Conservation (phyloP, 2,888 invertebrate genomes). For the Lucinisca nassula region DNA sequence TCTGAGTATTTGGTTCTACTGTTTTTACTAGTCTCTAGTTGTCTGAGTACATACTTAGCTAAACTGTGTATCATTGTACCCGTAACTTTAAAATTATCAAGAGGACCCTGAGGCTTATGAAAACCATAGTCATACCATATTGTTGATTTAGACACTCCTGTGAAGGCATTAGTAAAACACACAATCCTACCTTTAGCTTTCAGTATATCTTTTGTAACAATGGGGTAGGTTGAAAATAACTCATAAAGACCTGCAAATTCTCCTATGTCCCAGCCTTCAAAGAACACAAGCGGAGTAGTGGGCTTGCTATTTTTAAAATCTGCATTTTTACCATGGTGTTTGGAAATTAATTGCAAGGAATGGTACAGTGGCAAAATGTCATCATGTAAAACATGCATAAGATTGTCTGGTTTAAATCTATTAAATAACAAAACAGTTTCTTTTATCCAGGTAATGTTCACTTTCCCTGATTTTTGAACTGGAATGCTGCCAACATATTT, state of each 20-base stretch:
- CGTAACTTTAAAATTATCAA: slow-evolving; percentile 72
- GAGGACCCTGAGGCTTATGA: slow-evolving; percentile 87
- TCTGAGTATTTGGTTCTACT: no score
- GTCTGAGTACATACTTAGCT: slow-evolving; percentile 61
- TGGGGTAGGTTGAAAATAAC: slow-evolving; percentile 81
- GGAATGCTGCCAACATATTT: slow-evolving; percentile 86
- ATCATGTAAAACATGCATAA: slow-evolving; percentile 90
- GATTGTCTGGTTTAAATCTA: slow-evolving; percentile 89
- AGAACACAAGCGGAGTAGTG: slow-evolving; percentile 82
- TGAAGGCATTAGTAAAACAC: slow-evolving; percentile 87
- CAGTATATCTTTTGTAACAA: slow-evolving; percentile 75
- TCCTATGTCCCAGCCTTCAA: slow-evolving; percentile 82
- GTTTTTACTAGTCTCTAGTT: neutral
- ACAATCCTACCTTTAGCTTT: slow-evolving; percentile 66
- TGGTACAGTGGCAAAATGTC: slow-evolving; percentile 89
- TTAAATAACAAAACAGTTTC: slow-evolving; percentile 84
- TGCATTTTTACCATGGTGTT: neutral
- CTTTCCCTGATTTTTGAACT: slow-evolving; percentile 64
- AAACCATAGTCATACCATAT: slow-evolving; percentile 90
- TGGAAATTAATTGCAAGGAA: slow-evolving; percentile 82
- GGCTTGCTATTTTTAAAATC: no score
- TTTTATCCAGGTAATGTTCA: slow-evolving; percentile 72
- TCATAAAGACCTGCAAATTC: slow-evolving; percentile 86
- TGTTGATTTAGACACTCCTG: slow-evolving; percentile 87
- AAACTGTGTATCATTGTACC: slow-evolving; percentile 68